phyloP scores from a whole-genome alignment of 2,797 vertebrate genomes.

The Sebastes iracundus region DNA sequence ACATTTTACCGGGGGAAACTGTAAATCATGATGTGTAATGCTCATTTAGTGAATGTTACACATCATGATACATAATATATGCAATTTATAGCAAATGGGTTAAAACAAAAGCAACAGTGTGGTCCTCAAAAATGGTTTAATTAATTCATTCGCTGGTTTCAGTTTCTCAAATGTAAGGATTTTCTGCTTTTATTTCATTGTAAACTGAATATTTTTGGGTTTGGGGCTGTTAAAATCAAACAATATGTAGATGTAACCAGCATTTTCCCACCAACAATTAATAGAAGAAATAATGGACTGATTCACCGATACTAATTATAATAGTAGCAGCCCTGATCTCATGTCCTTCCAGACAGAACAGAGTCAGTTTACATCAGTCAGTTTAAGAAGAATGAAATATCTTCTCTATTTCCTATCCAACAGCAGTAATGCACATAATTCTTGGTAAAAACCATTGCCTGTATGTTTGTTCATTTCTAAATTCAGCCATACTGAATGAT shows the following conservation, averaged over 20 bases:
- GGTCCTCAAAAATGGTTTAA: neutral
- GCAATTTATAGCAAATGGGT: neutral
- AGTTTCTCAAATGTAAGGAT: neutral
- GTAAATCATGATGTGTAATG: too few relatives aligned
- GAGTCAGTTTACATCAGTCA: neutral
- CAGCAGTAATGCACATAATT: neutral
- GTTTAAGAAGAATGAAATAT: neutral
- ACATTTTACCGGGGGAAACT: too few relatives aligned
- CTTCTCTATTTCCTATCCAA: neutral
- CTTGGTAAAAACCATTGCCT: neutral
- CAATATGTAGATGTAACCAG: neutral
- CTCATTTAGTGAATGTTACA: neutral
- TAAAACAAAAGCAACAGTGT: neutral
- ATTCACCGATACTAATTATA: neutral
- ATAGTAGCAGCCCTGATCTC: neutral
- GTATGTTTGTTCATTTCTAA: neutral
- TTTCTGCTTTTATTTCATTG: neutral
- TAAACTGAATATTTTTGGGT: neutral
- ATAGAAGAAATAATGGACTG: neutral
- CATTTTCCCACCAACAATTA: neutral
- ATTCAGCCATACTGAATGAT: neutral
- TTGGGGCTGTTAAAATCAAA: neutral
- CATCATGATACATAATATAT: neutral
- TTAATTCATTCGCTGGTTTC: neutral
- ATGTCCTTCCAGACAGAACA: neutral